Evolutionary conservation across 2,797 vertebrate species (phyloP).

Genomic region (Rhynchotus rufescens): DNA sequence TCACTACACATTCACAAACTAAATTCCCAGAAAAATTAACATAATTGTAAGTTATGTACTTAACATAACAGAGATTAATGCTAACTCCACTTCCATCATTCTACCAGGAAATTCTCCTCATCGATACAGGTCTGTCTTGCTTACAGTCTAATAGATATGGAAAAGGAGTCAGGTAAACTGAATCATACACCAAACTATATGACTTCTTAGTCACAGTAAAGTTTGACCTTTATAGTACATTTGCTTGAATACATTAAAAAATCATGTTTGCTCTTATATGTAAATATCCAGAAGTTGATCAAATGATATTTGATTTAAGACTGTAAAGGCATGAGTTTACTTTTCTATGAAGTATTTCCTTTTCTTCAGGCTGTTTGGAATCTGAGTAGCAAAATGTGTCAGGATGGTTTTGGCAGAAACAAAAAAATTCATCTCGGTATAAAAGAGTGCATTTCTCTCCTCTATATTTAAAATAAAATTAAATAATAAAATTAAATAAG

Average conservation of each 20-base stretch:
- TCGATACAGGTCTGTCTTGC: neutral
- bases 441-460: neutral
- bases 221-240: neutral
- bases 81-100: neutral
- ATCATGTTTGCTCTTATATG: neutral
- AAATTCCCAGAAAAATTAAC: neutral
- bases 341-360: neutral
- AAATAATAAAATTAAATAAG: no score
- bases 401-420: neutral
- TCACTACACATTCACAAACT: neutral
- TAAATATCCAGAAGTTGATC: neutral
- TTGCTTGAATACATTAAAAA: neutral
- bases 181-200: neutral
- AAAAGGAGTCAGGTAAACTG: neutral
- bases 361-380: neutral
- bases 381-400: neutral
- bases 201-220: neutral
- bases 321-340: neutral
- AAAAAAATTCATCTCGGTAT: neutral
- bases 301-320: neutral
- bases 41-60: neutral
- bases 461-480: neutral
- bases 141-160: neutral
- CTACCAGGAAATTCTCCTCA: neutral
- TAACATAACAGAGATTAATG: neutral